Evolutionary conservation across 1,140 invertebrate species (phyloP).

Genomic region (Telenomus remus): DNA sequence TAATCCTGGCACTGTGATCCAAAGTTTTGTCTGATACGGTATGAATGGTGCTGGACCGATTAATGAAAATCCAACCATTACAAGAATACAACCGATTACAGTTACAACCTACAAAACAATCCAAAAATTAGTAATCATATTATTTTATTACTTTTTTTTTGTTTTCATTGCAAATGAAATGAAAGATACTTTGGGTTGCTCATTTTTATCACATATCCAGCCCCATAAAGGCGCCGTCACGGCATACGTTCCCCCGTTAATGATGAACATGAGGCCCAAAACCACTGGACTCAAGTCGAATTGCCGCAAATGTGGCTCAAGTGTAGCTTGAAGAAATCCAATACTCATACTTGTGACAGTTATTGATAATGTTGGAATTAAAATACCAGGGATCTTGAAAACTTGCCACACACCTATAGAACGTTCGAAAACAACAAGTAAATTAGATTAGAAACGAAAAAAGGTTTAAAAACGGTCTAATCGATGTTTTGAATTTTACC

Average conservation of each 20-base stretch:
- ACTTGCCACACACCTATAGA: slow-evolving; percentile 79
- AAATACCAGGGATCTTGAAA: slow-evolving; percentile 82
- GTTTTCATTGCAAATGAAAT: too few species aligned
- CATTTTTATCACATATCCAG: slow-evolving; percentile 83
- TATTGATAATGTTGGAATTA: slow-evolving; percentile 82
- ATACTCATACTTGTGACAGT: slow-evolving; percentile 86
- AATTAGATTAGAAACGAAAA: too few species aligned
- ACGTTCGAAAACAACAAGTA: slow-evolving; percentile 5
- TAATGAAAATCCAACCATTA: slow-evolving; percentile 81
- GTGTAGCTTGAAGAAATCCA: slow-evolving; percentile 86
- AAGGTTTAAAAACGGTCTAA: too few species aligned
- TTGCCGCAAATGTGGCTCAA: slow-evolving; percentile 87
- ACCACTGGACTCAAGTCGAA: slow-evolving; percentile 84
- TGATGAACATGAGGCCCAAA: slow-evolving; percentile 89
- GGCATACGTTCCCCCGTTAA: slow-evolving; percentile 90
- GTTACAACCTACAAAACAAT: slow-evolving; percentile 77
- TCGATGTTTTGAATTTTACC: slow-evolving; percentile 77
- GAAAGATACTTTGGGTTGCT: slow-evolving; percentile 78
- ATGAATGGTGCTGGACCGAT: slow-evolving; percentile 86
- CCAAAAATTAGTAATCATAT: too few species aligned
- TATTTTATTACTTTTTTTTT: too few species aligned
- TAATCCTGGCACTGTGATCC: slow-evolving; percentile 81
- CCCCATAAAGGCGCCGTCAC: slow-evolving; percentile 88
- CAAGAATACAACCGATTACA: slow-evolving; percentile 78
- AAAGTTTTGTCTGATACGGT: slow-evolving; percentile 79